Base-by-base conservation (phyloP, 2,888 invertebrate genomes). In the Drosophila meridionalis region DNA sequence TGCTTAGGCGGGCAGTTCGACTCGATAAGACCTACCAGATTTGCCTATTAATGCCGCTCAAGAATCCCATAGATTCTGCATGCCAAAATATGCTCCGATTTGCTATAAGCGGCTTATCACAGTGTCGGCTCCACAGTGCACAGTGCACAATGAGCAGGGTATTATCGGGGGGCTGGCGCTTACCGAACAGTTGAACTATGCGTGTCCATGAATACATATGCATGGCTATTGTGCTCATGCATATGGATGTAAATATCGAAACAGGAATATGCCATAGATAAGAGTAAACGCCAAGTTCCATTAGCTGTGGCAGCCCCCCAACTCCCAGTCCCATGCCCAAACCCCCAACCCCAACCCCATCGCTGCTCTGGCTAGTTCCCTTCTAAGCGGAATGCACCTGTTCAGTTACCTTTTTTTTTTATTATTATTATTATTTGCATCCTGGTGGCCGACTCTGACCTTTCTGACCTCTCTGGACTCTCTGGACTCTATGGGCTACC, bases 141-240 rank as follows among this genome's bases (percentile, higher is more conserved):
- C 12, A 36, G 34, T 11, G 38, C 12, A 36, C 53, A 20, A 20
- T 20, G 20, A 20, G 20, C 20, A 40, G 40, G 32, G 40, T 56
- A 56, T 56, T 56, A 30, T 20, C 42, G 1, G 42, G 40, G 40
- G 40, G 36, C 40, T 4, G 3, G n/a, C 56, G 30, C 40, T 40
- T n/a, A 30, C 40, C 30, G n/a, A 42, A 30, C 56, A 30, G 40
- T 42, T 20, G 56, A 20, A 42, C 56, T 42, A 56, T 56, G 56
- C 42, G 42, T 40, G 56, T 20, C 40, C 66, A 53, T 56, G 56
- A 56, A 58, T 58, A 36, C 34, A 45, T 34, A 26, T 26, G 8
- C 14, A 34, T 12, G 34, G 20, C 30, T 3, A 58, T 43, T 58
- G 58, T 45, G 26, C 14, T 32, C 57, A 43, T 57, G 43, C 45